phyloP scores from a whole-genome alignment of 2,888 invertebrate species.

The Chromoteleia sp. region DNA sequence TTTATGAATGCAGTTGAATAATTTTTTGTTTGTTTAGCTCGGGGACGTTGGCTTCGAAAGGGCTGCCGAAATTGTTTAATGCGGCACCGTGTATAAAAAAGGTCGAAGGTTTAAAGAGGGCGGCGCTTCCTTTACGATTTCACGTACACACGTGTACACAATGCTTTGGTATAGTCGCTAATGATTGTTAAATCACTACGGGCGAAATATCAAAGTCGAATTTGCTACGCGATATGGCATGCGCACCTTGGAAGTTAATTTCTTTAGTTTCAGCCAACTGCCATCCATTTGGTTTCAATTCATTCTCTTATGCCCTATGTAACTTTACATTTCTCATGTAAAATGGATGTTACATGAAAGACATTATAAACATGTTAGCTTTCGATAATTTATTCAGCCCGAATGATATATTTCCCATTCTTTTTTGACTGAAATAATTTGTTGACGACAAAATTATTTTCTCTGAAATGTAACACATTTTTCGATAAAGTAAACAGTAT shows the following conservation, averaged over 20 bases:
- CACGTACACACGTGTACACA: slow-evolving; percentile 56
- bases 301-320: slow-evolving; percentile 49
- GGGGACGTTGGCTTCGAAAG: no score
- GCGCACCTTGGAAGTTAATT: slow-evolving; percentile 68
- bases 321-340: slow-evolving; percentile 58
- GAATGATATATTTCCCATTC: no score
- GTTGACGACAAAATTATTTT: no score
- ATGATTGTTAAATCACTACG: slow-evolving; percentile 72
- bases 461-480: no score
- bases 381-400: slow-evolving; percentile 52
- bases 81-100: slow-evolving; percentile 57
- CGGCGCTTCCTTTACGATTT: slow-evolving; percentile 37
- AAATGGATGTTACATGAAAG: slow-evolving; percentile 59
- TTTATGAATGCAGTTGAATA: no score
- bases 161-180: slow-evolving; percentile 64
- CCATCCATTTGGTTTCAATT: slow-evolving; percentile 67
- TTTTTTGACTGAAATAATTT: no score
- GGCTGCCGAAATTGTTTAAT: no score
- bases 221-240: slow-evolving; percentile 73
- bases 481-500: no score
- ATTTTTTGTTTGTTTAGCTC: no score
- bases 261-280: slow-evolving; percentile 71
- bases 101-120: slow-evolving; percentile 41
- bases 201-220: slow-evolving; percentile 78
- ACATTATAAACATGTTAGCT: slow-evolving; percentile 59